phyloP scores from a whole-genome alignment of 2,797 vertebrate genomes.

The Macrochelys suwanniensis region DNA sequence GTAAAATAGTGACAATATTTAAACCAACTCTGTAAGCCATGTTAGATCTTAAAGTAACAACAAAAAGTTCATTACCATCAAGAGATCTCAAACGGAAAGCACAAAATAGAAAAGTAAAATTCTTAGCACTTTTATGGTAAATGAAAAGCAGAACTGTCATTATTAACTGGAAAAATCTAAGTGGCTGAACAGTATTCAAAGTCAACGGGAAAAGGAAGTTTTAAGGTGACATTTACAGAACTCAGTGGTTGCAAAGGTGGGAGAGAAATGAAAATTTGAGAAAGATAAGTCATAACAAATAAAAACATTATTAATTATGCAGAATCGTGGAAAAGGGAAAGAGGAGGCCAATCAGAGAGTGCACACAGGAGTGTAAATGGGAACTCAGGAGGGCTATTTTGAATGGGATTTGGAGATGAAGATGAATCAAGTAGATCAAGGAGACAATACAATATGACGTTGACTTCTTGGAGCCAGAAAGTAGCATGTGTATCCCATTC shows the following conservation, averaged over 20 bases:
- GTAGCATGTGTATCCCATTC: not conserved
- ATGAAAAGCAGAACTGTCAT: not conserved
- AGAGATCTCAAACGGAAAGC: not conserved
- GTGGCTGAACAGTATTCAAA: not conserved
- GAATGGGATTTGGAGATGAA: not conserved
- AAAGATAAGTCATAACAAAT: not conserved
- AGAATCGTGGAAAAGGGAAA: not conserved
- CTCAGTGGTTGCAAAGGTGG: not conserved
- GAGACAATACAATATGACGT: not conserved
- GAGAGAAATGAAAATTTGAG: not conserved
- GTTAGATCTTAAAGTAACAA: not conserved
- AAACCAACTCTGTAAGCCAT: not conserved
- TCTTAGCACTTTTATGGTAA: not conserved
- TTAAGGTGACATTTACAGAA: not conserved
- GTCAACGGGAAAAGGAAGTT: not conserved
- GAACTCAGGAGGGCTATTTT: fast-evolving
- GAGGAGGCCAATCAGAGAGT: not conserved
- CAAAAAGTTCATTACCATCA: not conserved
- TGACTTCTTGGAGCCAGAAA: not conserved
- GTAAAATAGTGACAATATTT: not conserved
- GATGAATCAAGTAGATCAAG: not conserved
- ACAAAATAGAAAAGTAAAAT: not conserved
- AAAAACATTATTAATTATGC: not conserved
- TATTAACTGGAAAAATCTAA: not conserved
- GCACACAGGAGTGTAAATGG: not conserved